Conservation (phyloP, 1,140 invertebrate genomes). For the Calycopis cecrops region DNA sequence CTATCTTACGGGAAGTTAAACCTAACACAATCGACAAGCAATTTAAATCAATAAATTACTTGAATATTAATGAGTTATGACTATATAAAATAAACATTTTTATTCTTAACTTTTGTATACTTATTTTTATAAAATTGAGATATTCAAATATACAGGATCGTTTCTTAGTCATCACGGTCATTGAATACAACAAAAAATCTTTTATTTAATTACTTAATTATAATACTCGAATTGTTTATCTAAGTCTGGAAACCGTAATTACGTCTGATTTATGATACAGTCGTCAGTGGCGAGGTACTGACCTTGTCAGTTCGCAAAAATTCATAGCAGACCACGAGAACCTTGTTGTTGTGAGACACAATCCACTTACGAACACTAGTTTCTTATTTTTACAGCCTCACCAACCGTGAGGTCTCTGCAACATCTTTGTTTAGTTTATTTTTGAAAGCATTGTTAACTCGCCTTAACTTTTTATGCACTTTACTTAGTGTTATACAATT, state of each 20-base stretch:
- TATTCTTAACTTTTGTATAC: no score
- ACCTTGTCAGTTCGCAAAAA: slow-evolving; percentile 17
- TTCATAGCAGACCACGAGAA: not conserved
- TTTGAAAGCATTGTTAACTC: slow-evolving; percentile 8
- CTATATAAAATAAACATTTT: no score
- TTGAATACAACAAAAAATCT: slow-evolving; percentile 14
- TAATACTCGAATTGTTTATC: not conserved
- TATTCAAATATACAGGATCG: no score
- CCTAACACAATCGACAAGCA: no score
- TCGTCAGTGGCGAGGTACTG: not conserved
- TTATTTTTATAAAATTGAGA: no score
- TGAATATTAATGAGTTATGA: no score
- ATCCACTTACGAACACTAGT: slow-evolving; percentile 9
- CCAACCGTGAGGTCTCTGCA: slow-evolving; percentile 7
- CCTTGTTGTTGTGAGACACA: slow-evolving; percentile 2
- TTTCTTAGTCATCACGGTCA: no score
- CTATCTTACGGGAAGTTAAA: no score
- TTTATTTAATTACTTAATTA: slow-evolving; percentile 3
- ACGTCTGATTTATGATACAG: no score
- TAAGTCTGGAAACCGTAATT: no score
- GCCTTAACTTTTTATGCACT: not conserved
- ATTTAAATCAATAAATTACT: no score
- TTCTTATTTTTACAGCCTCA: slow-evolving; percentile 10
- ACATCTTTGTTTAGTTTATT: slow-evolving; percentile 9
- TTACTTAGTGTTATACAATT: no score